Percentiles rank a stretch among this genome's conserved stretches.
These are phyloP conservation scores for Ictalurus furcatus DNA, from an alignment of 2,113 vertebrate species.

Conservation along the genomic window DNA sequence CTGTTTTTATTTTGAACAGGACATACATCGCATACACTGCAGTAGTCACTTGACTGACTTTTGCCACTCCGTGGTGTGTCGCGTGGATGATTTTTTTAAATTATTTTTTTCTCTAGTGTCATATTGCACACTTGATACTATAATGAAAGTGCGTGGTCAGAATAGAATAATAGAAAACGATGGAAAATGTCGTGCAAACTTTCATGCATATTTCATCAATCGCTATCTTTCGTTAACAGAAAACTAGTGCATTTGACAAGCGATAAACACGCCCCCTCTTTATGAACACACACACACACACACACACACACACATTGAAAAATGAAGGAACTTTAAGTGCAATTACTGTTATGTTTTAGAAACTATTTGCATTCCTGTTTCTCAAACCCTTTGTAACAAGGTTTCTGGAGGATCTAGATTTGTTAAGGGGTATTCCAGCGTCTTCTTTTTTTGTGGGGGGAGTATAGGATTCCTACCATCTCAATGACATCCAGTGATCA, in stretches of 20 bases:
- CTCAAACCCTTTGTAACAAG: neutral
- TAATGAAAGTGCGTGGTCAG: neutral
- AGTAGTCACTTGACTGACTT: neutral
- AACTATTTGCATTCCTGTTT: neutral
- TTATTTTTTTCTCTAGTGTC: neutral
- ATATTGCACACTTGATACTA: slow-evolving; percentile 35
- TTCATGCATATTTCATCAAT: slow-evolving; percentile 22
- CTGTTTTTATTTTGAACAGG: neutral
- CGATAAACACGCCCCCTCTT: slow-evolving; percentile 18
- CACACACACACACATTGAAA: neutral
- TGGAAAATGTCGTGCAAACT: neutral
- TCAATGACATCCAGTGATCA: neutral
- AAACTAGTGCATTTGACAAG: slow-evolving; percentile 1
- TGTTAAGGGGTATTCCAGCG: neutral
- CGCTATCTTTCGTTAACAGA: neutral
- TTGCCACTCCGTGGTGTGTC: neutral
- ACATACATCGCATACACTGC: neutral
- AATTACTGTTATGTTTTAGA: neutral
- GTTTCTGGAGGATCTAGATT: neutral
- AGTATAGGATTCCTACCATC: neutral
- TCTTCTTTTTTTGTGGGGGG: neutral
- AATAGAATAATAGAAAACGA: neutral
- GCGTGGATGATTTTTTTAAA: neutral
- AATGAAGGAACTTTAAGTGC: slow-evolving; percentile 4
- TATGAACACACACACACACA: slow-evolving; percentile 4